Evolutionary conservation across 2,113 vertebrate species (phyloP).

Genomic region (Myotis brandtii): DNA sequence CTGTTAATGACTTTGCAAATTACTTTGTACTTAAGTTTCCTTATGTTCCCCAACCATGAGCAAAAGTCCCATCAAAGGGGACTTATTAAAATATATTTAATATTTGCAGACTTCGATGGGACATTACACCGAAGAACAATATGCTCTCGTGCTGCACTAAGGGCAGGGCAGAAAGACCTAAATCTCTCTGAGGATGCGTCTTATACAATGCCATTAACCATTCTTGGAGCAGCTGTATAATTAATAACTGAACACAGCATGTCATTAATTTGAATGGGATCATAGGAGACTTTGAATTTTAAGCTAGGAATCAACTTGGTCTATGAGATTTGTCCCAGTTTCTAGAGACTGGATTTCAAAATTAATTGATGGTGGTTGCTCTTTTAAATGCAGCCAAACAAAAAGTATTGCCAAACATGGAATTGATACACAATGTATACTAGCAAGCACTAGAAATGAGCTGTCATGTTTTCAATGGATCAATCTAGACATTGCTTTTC

Average conservation of each 20-base stretch:
- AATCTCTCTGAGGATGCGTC: conserved; percentile 1
- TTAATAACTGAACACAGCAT: conserved; percentile 32
- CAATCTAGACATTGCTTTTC: neutral
- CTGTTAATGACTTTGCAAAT: conserved; percentile 79
- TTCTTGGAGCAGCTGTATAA: neutral
- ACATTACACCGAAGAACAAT: conserved; percentile 15
- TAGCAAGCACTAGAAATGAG: conserved; percentile 19
- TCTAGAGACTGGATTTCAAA: neutral
- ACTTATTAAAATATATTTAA: conserved; percentile 15
- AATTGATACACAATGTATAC: neutral
- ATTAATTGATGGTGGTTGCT: neutral
- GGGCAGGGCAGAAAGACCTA: neutral
- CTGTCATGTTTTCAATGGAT: neutral
- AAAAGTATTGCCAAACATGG: neutral
- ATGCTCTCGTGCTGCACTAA: neutral
- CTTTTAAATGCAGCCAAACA: neutral
- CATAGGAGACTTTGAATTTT: conserved; percentile 29
- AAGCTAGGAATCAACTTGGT: neutral
- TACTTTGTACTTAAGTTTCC: conserved; percentile 57
- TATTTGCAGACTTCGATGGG: conserved; percentile 24
- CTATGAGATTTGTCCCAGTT: conserved; percentile 3
- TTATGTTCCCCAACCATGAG: conserved; percentile 25
- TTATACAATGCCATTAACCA: neutral
- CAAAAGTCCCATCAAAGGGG: conserved; percentile 56
- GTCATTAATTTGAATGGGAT: conserved; percentile 52